Percentiles rank a stretch among this genome's conserved stretches.
These are phyloP conservation scores for Nothura maculosa DNA, from an alignment of 2,797 vertebrate species.

Conservation along the genomic window DNA sequence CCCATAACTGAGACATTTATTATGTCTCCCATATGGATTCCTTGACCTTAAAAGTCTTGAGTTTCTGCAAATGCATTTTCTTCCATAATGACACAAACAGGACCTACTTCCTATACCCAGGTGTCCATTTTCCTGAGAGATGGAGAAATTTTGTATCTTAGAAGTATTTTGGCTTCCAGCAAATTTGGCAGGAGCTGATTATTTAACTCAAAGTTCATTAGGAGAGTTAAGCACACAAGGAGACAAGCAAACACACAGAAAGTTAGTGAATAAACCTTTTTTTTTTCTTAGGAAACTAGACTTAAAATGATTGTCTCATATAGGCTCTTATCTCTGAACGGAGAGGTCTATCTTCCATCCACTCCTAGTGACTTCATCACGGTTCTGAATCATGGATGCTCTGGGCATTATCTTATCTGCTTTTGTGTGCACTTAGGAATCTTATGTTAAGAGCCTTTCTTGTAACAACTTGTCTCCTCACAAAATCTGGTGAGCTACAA, in stretches of 20 bases:
- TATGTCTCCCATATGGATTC: not conserved
- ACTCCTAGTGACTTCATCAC: not conserved
- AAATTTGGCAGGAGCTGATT: not conserved
- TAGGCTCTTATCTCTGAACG: not conserved
- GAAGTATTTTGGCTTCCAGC: not conserved
- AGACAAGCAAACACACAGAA: fast-evolving
- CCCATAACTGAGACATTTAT: not conserved
- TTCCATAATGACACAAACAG: not conserved
- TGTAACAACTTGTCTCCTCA: not conserved
- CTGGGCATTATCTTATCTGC: not conserved
- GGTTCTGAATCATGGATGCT: not conserved
- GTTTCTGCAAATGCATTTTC: not conserved
- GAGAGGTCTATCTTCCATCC: not conserved
- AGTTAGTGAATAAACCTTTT: not conserved
- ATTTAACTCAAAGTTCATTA: not conserved
- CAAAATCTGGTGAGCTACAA: not conserved
- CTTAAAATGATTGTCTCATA: not conserved
- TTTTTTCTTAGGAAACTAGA: not conserved
- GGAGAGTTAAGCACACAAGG: not conserved
- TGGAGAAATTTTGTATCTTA: not conserved
- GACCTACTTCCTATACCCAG: not conserved
- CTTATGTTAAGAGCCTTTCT: not conserved
- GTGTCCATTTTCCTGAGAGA: not conserved
- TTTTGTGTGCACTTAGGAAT: not conserved
- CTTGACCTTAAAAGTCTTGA: not conserved